phyloP scores from a whole-genome alignment of 2,888 invertebrate species.

The Pharmacophagus antenor region DNA sequence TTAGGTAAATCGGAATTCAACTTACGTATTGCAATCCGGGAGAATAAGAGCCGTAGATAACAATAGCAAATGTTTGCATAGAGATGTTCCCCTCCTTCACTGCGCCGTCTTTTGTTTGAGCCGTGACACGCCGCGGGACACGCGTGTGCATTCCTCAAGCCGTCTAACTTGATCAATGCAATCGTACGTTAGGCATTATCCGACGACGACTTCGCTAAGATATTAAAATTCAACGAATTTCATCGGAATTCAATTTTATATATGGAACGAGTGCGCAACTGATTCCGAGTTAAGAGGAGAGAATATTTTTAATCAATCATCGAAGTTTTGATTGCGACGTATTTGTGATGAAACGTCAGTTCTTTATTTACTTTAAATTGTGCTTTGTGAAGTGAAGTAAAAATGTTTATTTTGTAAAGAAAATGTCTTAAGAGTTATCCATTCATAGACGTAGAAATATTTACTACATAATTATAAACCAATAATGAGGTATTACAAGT shows the following conservation, averaged over 20 bases:
- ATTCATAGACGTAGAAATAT: no score
- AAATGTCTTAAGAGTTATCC: no score
- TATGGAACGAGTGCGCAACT: constrained; percentile 20
- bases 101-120: constrained; percentile 32
- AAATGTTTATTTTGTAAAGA: no score
- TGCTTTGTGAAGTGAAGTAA: no score
- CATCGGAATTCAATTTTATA: constrained; percentile 19
- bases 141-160: constrained; percentile 15
- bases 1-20: constrained; percentile 22
- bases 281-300: no score
- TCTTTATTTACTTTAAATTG: no score
- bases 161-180: constrained; percentile 26
- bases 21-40: constrained; percentile 19
- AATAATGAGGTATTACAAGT: no score
- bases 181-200: constrained; percentile 21
- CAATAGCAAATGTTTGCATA: constrained; percentile 32
- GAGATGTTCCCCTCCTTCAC: constrained; percentile 26
- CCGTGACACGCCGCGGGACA: constrained; percentile 30
- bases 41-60: constrained; percentile 28
- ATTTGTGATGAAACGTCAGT: no score
- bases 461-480: no score
- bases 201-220: constrained; percentile 11
- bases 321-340: no score
- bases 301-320: constrained; percentile 5
- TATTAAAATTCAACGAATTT: constrained; percentile 27